Base-by-base conservation (phyloP, 2,113 vertebrate genomes). In the cattle (Bos taurus) region DNA sequence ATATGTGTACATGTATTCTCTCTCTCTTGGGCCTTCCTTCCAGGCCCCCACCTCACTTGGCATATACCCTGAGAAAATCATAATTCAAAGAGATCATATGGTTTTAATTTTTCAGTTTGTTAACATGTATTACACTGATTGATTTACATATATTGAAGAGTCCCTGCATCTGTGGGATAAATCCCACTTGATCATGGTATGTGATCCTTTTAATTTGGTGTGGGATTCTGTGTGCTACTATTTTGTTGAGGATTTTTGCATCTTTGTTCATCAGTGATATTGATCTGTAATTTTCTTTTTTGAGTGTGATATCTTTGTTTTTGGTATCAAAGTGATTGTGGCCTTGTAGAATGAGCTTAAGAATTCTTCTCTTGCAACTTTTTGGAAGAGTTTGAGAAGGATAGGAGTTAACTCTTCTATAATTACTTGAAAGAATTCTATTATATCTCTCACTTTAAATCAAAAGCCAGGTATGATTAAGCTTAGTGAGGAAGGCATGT, bases 21-120 rank as follows among this genome's bases (percentile, higher is more conserved):
- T 74, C 36, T 36, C 36, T 74, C 67, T 40, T 74, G 21, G 67
- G 25, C 21, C 5, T 36, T 23, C 36, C 67, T 74, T 74, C 19
- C 19, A 74, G 5, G 4, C 19, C 1, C 1, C 5, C 21, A 17
- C 7, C 10, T 21, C 5, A 6, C 67, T 74, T 3, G 67, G n/a
- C 67, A 74, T 74, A 74, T 74, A 74, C 9, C 36, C n/a, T 74
- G 21, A 74, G 67, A 25, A 74, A 74, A 74, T 40, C 10, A 40
- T 74, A 74, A 25, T 74, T 74, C 36, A 74, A 74, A 74, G 36
- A 74, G 67, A 40, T 25, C 11, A 6, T 43, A 74, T 43, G 71
- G 71, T 43, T 74, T 74, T 40, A 74, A 25, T 74, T 74, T 40
- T 74, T 43, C 21, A 43, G 36, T 40, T 74, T 36, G 64, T 71